Base-by-base conservation (phyloP, 2,113 vertebrate genomes). In the Oreochromis niloticus region DNA sequence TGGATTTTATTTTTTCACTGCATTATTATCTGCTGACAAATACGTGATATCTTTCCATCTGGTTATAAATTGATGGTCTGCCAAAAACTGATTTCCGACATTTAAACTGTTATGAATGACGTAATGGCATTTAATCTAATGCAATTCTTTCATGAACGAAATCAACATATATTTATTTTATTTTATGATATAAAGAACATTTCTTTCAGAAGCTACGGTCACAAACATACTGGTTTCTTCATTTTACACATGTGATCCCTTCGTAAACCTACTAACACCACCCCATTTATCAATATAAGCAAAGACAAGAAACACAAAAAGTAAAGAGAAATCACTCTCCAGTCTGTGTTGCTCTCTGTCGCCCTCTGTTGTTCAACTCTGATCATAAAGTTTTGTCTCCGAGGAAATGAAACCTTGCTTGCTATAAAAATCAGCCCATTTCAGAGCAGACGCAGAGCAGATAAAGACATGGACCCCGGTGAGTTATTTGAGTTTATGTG, bases 201-300 rank as follows among this genome's bases (percentile, higher is more conserved):
- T 57, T 13, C 4, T 27, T 0, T 11, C 54, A 24, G 55, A 56
- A 27, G 55, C 0, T 52, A 52, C 9, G 0, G 22, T 0, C 24
- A 57, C 2, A 57, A 46, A 32, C 1, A 54, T 9, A 55, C 52
- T 55, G 52, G 9, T 55, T 55, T 55, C n/a, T 55, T 22, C 6
- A 55, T 55, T 22, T 55, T 7, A 56, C 7, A 24, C 0, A 2
- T 24, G 22, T 24, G 1, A 1, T 6, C 22, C 0, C 6, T 56
- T 54, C 0, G 0, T 54, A 54, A 54, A 22, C 22, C 54, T 56
- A 13, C 11, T 13, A 7, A 56, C 22, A 13, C 2, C 22, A 59
- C 14, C 0, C 0, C 3, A 32, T 59, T 59, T 59, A 59, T 0
- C 57, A 0, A 9, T 32, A 59, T 59, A 30, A 34, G 3, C 30